Evolutionary conservation across 2,113 vertebrate species (phyloP), one percentile per base, ranked within the genome.

Genomic region (Camelus dromedarius): DNA sequence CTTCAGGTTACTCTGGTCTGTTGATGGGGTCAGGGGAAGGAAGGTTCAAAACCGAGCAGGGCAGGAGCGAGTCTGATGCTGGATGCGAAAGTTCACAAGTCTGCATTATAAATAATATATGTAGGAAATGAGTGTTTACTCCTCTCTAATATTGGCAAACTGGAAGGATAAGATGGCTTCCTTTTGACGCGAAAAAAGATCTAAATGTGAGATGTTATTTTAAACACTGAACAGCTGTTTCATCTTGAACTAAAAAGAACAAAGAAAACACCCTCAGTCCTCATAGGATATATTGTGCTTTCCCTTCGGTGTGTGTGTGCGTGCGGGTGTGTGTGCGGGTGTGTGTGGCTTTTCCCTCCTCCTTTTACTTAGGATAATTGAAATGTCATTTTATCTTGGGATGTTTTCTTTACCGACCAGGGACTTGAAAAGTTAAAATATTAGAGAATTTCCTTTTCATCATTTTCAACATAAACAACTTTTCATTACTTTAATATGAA

Each of bases 41-140:
- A 79, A 50, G 86, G 79, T 92, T 94, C 81, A 83, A 73, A 96
- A 94, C 90, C 62, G 64, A 1, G 0, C 32, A 83, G 69, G 95
- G 93, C n/a, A 91, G 75, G 18, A 72, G 75, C 77, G 95, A 82
- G 64, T 80, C 91, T 96, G 96, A 94, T 82, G 92, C 94, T 97
- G 84, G 88, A 22, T 97, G 83, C 22, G n/a, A 64, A 97, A 92
- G 93, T 93, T 97, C 97, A 89, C 56, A 88, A 94, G 91, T 75
- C 79, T 94, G 88, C 79, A 94, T 76, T 94, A 81, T 96, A 92
- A 98, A 98, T 98, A 95, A 94, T 97, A 96, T 89, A 89, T 2
- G 81, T 97, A 97, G 98, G 98, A 99, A 99, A 97, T 98, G 97
- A 98, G 93, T 98, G 98, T 98, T 98, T 98, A 97, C 28, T 42